Evolutionary conservation across 2,888 invertebrate genomes (phyloP), one percentile per base, ranked within the genome.

Genomic region (Stenichneumon culpator): DNA sequence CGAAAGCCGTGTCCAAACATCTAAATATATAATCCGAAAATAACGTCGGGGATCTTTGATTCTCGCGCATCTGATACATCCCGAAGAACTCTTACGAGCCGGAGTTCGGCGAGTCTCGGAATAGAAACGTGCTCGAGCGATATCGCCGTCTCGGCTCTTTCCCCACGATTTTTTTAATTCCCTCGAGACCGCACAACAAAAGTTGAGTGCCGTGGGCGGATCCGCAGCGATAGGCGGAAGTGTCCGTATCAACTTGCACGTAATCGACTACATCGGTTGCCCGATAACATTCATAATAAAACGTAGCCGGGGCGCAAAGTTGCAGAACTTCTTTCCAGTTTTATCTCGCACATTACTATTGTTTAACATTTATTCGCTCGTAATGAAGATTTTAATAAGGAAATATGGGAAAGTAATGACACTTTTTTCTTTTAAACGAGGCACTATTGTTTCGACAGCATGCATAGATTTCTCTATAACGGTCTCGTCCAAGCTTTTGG

Each of bases 381-480:
- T 16, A 4, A 63, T 4, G 14, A 25, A 4, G 57, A 57, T 25
- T 14, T 57, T 25, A 57, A 3, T 57, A 11, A 25, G 25, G 11
- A 57, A 22, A 44, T 4, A 22, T 9, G 22, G 19, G 22, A 68
- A 39, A 22, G 14, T 39, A 67, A 67, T 39, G 0, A 28, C 19
- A 19, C 25, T 32, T 14, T 63, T 9, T 39, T 63, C 16, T 63
- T 14, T 44, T 44, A 63, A 44, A 60, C 6, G 52, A 16, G 14
- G 4, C 19, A 39, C 19, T n/a, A 28, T 25, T n/a, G 19, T 32
- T 25, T n/a, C n/a, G 67, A 19, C 28, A 22, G 1, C 57, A 44
- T 39, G 39, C 57, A 39, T 50, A 68, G 44, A 73, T 81, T 84
- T 81, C 84, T 77, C 68, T 78, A 84, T 78, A 81, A 69, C 68